Evolutionary conservation across 2,113 vertebrate genomes (phyloP), one percentile per base, ranked within the genome.

Genomic region (Nibea albiflora): DNA sequence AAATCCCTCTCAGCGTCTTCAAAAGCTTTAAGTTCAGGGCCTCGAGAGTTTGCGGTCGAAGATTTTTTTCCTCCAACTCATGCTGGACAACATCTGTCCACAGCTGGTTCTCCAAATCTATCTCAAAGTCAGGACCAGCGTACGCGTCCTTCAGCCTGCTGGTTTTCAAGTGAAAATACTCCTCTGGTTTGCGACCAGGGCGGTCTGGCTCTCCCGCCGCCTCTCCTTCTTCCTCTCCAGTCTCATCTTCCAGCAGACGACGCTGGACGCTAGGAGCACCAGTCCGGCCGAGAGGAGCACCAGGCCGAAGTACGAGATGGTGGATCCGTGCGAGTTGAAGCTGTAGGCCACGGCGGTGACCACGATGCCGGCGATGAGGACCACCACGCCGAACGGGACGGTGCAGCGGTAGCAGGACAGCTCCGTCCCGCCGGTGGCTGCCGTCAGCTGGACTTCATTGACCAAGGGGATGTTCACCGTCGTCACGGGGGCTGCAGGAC

Each of bases 351-450:
- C 98, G 0, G 96, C 96, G 0, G 98, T 99, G 82, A 99, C 98
- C 86, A 98, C 98, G 0, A 95, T 79, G 16, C 98, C 98, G 0
- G 97, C 95, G 5, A 99, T 98, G n/a, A 99, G 96, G 72, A 99
- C 95, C 57, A 99, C 97, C 90, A 99, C 95, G 0, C 97, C 98
- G 0, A 99, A 99, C 1, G 98, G 98, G 46, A 99, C 67, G 17
- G 97, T 96, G 82, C 98, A 99, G 78, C 98, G 97, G 87, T 98
- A 99, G 91, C 98, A 99, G 68, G 98, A 99, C 46, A 99, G 96
- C 85, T 99, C 98, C 0, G 97, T 89, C 2, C 98, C 98, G 0
- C 98, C 98, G 0, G 98, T 99, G 8, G 98, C 97, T 0, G 98
- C 98, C 0, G 96, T 96, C 90, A 99, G 94, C 94, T 98, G 97